These are phyloP conservation scores for Microctonus hyperodae DNA, from an alignment of 2,888 invertebrate species.

Conservation along the genomic window DNA sequence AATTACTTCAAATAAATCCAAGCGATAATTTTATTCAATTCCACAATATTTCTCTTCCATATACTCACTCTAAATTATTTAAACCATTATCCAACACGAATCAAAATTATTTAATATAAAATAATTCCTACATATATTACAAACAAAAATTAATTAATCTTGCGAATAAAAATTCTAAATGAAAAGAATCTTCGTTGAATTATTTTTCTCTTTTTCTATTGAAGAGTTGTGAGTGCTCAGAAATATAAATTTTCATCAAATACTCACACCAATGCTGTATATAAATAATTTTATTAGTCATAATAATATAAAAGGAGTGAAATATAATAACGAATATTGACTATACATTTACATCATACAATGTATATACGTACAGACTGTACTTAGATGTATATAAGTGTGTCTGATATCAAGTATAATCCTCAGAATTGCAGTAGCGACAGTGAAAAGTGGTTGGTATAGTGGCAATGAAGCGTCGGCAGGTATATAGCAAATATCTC, in stretches of 20 bases:
- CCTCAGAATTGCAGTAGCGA: conserved; percentile 7
- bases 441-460: conserved; percentile 28
- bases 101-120: too few relatives aligned
- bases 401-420: conserved; percentile 5
- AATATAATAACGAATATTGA: background rate
- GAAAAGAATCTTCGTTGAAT: too few relatives aligned
- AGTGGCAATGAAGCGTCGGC: conserved; percentile 19
- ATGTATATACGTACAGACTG: conserved; percentile 37
- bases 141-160: too few relatives aligned
- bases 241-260: background rate
- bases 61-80: too few relatives aligned
- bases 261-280: background rate
- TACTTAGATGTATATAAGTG: background rate
- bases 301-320: background rate
- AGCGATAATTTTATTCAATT: too few relatives aligned
- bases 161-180: too few relatives aligned
- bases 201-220: too few relatives aligned
- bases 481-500: conserved; percentile 10
- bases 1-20: too few relatives aligned
- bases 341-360: background rate
- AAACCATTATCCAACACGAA: too few relatives aligned
- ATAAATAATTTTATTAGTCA: background rate
- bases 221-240: background rate
- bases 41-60: too few relatives aligned
- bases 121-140: too few relatives aligned